phyloP scores from a whole-genome alignment of 2,888 invertebrate species.

The Aphodius granarius region DNA sequence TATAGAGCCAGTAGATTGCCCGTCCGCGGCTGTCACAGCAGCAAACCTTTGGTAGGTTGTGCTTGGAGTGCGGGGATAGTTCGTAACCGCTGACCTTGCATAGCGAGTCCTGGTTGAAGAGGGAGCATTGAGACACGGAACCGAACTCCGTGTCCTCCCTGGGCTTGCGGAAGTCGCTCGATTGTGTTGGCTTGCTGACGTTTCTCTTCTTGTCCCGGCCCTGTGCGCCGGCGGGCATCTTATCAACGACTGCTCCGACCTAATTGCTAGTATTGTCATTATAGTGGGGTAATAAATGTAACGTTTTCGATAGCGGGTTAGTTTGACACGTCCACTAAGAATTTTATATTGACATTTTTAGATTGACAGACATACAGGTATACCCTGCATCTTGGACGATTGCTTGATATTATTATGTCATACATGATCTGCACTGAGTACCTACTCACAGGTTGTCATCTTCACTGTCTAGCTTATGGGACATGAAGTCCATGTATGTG shows the following conservation, averaged over 20 bases:
- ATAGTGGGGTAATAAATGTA: neutral
- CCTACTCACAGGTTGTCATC: neutral
- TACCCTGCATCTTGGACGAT: neutral
- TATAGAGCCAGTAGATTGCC: conserved; percentile 31
- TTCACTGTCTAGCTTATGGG: neutral
- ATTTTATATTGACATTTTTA: neutral
- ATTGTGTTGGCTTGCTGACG: neutral
- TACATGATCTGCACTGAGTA: no score
- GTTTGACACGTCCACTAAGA: neutral
- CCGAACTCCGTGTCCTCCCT: conserved; percentile 24
- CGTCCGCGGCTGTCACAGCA: conserved; percentile 19
- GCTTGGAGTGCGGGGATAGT: conserved; percentile 21
- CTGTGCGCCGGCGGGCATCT: neutral
- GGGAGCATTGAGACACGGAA: conserved; percentile 26
- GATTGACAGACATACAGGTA: neutral
- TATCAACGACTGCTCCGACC: neutral
- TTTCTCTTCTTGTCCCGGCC: neutral
- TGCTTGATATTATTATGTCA: neutral
- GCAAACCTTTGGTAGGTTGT: conserved; percentile 22
- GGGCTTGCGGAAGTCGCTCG: conserved; percentile 27
- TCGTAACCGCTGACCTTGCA: conserved; percentile 34
- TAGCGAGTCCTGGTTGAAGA: conserved; percentile 27
- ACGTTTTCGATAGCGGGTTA: neutral
- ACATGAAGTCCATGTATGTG: neutral
- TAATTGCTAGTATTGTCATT: neutral